phyloP scores from a whole-genome alignment of 1,140 invertebrate species.

The Drosophila elegans region DNA sequence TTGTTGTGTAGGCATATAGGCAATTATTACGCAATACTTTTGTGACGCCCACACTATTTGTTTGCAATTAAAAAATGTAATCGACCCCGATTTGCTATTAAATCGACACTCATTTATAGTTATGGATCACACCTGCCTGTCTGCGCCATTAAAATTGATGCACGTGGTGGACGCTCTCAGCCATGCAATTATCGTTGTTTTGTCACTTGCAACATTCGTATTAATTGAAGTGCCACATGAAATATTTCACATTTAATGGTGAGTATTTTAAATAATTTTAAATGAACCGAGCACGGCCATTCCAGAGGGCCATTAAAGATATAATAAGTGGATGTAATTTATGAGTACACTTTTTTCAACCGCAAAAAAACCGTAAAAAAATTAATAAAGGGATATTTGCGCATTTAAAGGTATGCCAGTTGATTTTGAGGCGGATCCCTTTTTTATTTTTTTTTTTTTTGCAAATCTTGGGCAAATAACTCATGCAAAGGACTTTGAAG shows the following conservation, averaged over 20 bases:
- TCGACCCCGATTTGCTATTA: conserved; percentile 1
- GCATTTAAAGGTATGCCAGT: conserved; percentile 37
- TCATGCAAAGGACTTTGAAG: conserved; percentile 60
- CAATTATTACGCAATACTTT: neutral
- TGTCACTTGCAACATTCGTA: conserved; percentile 44
- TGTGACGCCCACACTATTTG: neutral
- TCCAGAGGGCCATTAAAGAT: conserved; percentile 49
- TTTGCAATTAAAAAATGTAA: neutral
- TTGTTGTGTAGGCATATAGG: neutral
- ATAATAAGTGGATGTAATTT: conserved; percentile 64
- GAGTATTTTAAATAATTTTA: conserved; percentile 58
- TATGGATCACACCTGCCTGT: conserved; percentile 25
- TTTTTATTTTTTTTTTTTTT: conserved; percentile 13
- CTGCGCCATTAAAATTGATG: conserved; percentile 32
- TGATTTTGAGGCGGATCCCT: conserved; percentile 17
- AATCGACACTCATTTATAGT: conserved; percentile 21
- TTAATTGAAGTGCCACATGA: conserved; percentile 56
- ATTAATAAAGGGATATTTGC: neutral
- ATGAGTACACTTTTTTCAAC: conserved; percentile 46
- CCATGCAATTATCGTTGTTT: conserved; percentile 39
- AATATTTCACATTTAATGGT: conserved; percentile 47
- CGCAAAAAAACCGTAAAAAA: conserved; percentile 33
- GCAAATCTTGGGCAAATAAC: conserved; percentile 58
- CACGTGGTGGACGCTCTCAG: conserved; percentile 6
- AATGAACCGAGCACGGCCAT: conserved; percentile 44